These are phyloP conservation scores for Drosophila erecta DNA, from an alignment of 1,140 invertebrate genomes.

Conservation along the genomic window DNA sequence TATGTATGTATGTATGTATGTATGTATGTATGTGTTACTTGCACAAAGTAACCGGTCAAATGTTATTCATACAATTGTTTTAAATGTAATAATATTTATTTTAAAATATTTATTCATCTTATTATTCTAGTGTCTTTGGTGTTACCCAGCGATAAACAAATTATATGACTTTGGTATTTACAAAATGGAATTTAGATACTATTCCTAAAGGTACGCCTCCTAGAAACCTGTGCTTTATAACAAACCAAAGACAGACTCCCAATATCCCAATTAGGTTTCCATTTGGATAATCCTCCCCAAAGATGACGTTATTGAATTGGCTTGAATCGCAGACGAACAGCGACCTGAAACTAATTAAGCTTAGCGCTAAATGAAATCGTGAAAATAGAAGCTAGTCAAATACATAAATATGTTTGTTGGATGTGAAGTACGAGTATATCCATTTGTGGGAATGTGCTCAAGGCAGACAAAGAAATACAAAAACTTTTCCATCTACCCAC, in stretches of 20 bases:
- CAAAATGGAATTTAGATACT: not conserved
- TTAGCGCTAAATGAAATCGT: slow-evolving; percentile 33
- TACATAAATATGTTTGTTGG: slow-evolving; percentile 20
- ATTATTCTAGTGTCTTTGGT: no score
- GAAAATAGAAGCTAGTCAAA: slow-evolving; percentile 21
- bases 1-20: no score
- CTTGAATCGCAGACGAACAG: not conserved
- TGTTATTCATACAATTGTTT: no score
- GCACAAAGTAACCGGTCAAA: no score
- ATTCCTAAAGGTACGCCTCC: no score
- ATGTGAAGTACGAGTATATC: not conserved
- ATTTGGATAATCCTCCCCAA: slow-evolving; percentile 17
- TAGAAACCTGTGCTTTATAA: no score
- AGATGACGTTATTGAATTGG: slow-evolving; percentile 9
- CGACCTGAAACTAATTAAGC: slow-evolving; percentile 51
- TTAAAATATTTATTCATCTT: no score
- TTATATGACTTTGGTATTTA: not conserved
- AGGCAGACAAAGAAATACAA: slow-evolving; percentile 4
- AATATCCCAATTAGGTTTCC: no score
- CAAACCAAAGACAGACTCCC: no score
- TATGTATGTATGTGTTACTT: no score
- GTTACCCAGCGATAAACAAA: not conserved
- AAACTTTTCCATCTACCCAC: slow-evolving; percentile 37
- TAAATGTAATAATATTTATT: no score
- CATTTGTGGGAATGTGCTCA: slow-evolving; percentile 17